phyloP scores from a whole-genome alignment of 2,888 invertebrate species.

The Entomobrya multifasciata region DNA sequence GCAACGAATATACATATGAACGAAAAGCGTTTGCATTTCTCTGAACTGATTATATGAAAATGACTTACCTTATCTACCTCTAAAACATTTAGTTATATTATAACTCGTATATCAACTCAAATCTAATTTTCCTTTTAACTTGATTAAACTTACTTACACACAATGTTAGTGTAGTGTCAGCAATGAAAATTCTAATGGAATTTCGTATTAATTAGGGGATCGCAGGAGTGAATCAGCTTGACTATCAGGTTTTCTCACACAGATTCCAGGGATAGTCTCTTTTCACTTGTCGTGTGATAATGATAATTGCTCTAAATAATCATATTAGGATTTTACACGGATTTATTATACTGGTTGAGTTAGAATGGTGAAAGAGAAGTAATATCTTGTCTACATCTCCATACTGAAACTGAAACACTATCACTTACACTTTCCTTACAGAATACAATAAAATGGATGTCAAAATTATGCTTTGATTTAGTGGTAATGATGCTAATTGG shows the following conservation, averaged over 20 bases:
- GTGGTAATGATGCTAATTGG: conserved; percentile 23
- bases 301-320: conserved; percentile 40
- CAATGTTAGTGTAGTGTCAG: background rate
- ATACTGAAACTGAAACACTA: too few relatives aligned
- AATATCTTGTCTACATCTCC: too few relatives aligned
- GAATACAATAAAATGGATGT: conserved; percentile 4
- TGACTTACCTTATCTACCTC: too few relatives aligned
- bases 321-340: conserved; percentile 55
- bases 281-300: conserved; percentile 9
- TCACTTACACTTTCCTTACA: too few relatives aligned
- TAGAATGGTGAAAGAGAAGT: background rate
- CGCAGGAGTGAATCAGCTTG: background rate
- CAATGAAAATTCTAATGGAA: conserved; percentile 52
- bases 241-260: background rate
- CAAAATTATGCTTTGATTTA: conserved; percentile 27
- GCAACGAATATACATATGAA: background rate
- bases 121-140: conserved; percentile 66
- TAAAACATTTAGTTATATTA: conserved; percentile 62
- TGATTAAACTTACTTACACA: conserved; percentile 48
- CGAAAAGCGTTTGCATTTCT: too few relatives aligned
- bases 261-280: background rate
- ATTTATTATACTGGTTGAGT: conserved; percentile 55
- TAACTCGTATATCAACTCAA: conserved; percentile 58
- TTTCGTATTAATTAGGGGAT: conserved; percentile 48
- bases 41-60: background rate